Percentiles rank a stretch among this genome's conserved stretches.
These are phyloP conservation scores for Anguilla rostrata DNA, from an alignment of 2,113 vertebrate genomes.

Conservation along the genomic window DNA sequence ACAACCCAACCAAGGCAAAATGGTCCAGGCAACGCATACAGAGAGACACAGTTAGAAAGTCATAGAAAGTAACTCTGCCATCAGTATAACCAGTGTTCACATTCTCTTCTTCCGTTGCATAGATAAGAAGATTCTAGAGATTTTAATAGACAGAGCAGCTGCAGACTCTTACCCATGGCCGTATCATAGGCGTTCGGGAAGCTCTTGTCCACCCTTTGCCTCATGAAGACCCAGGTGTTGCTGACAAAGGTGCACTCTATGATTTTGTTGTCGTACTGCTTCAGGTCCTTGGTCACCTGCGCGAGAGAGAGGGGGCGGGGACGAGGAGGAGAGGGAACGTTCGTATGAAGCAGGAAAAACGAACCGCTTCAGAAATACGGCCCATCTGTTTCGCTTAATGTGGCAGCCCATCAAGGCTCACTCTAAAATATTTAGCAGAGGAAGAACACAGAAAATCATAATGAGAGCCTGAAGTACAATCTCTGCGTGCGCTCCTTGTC, in stretches of 20 bases:
- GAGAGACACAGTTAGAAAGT: not conserved
- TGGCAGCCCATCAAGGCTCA: not conserved
- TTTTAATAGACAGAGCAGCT: slow-evolving; percentile 20
- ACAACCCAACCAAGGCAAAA: not conserved
- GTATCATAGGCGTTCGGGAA: slow-evolving; percentile 97
- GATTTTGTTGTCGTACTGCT: slow-evolving; percentile 97
- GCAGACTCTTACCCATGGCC: slow-evolving; percentile 86
- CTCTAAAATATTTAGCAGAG: not conserved
- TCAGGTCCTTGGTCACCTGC: slow-evolving; percentile 94
- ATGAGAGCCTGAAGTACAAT: no score
- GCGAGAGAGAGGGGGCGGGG: slow-evolving; percentile 27
- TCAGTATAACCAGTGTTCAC: no score
- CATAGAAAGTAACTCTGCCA: no score
- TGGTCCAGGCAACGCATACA: not conserved
- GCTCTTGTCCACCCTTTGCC: slow-evolving; percentile 96
- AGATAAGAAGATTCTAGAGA: not conserved
- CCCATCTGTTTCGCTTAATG: not conserved
- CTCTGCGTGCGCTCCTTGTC: no score
- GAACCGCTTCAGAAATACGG: not conserved
- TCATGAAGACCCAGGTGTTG: slow-evolving; percentile 98
- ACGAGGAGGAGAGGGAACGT: slow-evolving; percentile 18
- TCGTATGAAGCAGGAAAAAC: not conserved
- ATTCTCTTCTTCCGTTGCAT: not conserved
- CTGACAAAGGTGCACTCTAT: slow-evolving; percentile 97
- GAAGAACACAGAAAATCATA: not conserved